Evolutionary conservation across 2,113 vertebrate species (phyloP), one percentile per base, ranked within the genome.

Genomic region (Sakesphorus luctuosus): DNA sequence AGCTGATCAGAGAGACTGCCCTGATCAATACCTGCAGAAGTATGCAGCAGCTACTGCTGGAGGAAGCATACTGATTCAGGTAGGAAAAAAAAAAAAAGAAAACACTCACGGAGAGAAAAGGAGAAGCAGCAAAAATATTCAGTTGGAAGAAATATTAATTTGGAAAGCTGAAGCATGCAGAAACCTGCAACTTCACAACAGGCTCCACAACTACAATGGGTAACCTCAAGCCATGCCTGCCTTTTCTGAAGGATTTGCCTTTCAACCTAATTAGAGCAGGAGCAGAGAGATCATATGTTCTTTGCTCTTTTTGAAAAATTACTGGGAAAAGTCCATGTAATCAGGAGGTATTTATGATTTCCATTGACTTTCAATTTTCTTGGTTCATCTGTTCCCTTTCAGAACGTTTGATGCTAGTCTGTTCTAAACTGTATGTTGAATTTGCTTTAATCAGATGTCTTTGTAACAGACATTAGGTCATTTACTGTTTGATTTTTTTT

Each of bases 331-430:
- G 72, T 93, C 81, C 90, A 49, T 4, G 3, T 94, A 93, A 96
- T 95, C 75, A 83, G 90, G 38, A 90, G 71, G 71, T 85, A 96
- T 94, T 94, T 96, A 93, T 91, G 90, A 92, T 94, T 96, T 92
- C 85, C 79, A 83, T 69, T 95, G 93, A 96, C 84, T 96, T 95
- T 88, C 91, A 89, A 71, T 96, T 96, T 91, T 88, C 74, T 55
- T 90, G 79, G 82, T 95, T 97, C 89, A 95, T 95, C 91, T 96
- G 29, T 59, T 97, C 75, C 78, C 63, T 96, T 95, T 97, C 89
- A 95, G 71, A 95, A 62, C 3, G 0, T 91, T 95, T 97, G 84
- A 96, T 85, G 84, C 59, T 88, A 77, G 84, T 73, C 89, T 96
- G 50, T 69, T 96, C 91, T 95, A 92, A 96, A 91, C 59, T 80